These are phyloP conservation scores for Actinernus sp. DNA, from an alignment of 92 coral and sea anemone species.

Conservation along the genomic window DNA sequence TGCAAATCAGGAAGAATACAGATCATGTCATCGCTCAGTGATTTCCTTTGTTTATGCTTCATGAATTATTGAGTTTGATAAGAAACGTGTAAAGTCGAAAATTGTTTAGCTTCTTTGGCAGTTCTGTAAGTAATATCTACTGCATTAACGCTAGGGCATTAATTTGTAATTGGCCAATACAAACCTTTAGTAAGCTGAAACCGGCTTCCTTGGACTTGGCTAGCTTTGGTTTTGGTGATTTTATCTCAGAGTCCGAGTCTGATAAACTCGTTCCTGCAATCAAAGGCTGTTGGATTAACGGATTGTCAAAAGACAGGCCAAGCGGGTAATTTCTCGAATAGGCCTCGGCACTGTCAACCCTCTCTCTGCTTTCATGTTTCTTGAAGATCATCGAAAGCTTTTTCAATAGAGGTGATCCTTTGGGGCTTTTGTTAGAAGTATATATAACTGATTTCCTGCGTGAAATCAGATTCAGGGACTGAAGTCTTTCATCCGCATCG, in stretches of 20 bases:
- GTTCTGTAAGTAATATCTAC: no score
- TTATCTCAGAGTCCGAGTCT: background rate
- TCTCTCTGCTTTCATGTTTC: background rate
- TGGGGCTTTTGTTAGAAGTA: background rate
- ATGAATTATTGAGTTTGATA: no score
- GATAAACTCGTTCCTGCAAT: background rate
- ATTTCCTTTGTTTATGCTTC: no score
- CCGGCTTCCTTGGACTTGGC: background rate
- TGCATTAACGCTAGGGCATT: no score
- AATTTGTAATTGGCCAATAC: no score
- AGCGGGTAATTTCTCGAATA: no score
- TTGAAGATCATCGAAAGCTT: background rate
- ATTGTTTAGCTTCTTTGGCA: no score
- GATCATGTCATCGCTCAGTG: no score
- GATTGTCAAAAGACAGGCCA: background rate
- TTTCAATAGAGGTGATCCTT: background rate
- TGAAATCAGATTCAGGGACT: background rate
- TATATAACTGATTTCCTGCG: background rate
- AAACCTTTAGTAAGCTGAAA: background rate
- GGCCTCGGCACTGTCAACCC: background rate
- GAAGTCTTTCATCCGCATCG: background rate
- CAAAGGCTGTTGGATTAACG: no score
- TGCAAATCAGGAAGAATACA: no score
- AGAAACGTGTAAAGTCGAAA: no score
- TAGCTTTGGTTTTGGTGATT: background rate